These are phyloP conservation scores for Scomber scombrus DNA, from an alignment of 2,113 vertebrate species.

Conservation along the genomic window DNA sequence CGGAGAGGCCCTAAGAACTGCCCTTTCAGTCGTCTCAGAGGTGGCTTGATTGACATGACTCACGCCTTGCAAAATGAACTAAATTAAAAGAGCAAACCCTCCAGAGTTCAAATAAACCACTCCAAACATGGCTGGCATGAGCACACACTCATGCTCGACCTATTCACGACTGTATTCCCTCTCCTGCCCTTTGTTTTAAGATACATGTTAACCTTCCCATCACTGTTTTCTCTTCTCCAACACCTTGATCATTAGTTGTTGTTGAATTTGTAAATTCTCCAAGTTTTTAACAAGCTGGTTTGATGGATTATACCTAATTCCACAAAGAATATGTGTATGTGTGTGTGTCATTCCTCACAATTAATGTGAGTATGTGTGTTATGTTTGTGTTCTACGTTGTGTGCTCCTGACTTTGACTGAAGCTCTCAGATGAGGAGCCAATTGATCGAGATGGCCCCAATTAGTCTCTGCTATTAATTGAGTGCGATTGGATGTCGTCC, in stretches of 20 bases:
- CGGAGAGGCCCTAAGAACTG: not conserved
- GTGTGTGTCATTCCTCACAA: not conserved
- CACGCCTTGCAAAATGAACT: slow-evolving; percentile 14
- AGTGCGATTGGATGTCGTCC: slow-evolving; percentile 70
- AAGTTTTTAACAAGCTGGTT: slow-evolving; percentile 40
- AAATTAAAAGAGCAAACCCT: slow-evolving; percentile 49
- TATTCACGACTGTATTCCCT: slow-evolving; percentile 2
- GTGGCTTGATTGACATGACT: slow-evolving; percentile 28
- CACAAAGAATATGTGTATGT: not conserved
- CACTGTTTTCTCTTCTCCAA: not conserved
- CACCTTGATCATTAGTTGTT: not conserved
- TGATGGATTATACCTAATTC: slow-evolving; percentile 53
- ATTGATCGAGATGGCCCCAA: slow-evolving; percentile 80
- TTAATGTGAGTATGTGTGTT: not conserved
- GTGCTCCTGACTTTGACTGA: slow-evolving; percentile 63
- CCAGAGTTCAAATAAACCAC: slow-evolving; percentile 29
- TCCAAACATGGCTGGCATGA: slow-evolving; percentile 31
- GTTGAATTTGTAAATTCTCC: slow-evolving; percentile 20
- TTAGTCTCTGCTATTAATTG: slow-evolving; percentile 77
- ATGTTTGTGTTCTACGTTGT: slow-evolving; percentile 35
- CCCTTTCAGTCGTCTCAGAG: not conserved
- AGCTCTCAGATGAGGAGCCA: slow-evolving; percentile 65
- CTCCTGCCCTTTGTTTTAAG: not conserved
- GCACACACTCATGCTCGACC: slow-evolving; percentile 19
- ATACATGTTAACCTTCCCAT: slow-evolving; percentile 4